A percentile compares a stretch with the other conserved stretches of the same genome.
Conservation (phyloP, 2,797 vertebrate species). For the Xenopus petersii region DNA sequence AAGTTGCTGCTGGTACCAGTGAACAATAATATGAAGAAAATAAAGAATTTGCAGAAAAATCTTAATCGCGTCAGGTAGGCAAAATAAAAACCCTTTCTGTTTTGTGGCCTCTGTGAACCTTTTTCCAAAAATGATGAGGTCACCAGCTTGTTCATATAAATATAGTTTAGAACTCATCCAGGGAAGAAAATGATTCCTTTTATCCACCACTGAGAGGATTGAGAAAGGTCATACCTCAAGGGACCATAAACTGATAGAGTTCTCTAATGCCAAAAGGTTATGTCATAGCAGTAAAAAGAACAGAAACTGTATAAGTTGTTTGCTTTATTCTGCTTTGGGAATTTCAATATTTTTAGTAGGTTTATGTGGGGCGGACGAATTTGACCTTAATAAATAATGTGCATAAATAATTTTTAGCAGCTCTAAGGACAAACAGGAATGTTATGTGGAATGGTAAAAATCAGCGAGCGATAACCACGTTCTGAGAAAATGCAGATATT, state of each 20-base stretch:
- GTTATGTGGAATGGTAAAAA: slow-evolving; percentile 9
- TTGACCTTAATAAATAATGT: slow-evolving; percentile 35
- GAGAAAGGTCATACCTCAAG: slow-evolving; percentile 45
- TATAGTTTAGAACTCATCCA: slow-evolving; percentile 45
- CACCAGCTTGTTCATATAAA: slow-evolving; percentile 39
- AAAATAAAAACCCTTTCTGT: slow-evolving; percentile 31
- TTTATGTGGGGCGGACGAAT: slow-evolving; percentile 21
- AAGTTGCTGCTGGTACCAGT: neutral
- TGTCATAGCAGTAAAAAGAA: slow-evolving; percentile 38
- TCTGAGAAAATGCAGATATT: too few relatives aligned
- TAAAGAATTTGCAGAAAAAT: slow-evolving; percentile 16
- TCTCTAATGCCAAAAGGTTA: slow-evolving; percentile 41
- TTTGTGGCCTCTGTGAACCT: slow-evolving; percentile 40
- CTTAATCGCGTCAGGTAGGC: slow-evolving; percentile 40
- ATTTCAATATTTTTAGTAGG: slow-evolving; percentile 23
- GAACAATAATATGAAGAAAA: slow-evolving; percentile 21
- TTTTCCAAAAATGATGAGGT: slow-evolving; percentile 36
- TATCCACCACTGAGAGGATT: slow-evolving; percentile 44
- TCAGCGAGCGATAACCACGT: neutral
- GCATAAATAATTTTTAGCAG: slow-evolving; percentile 15
- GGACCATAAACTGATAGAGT: slow-evolving; percentile 44
- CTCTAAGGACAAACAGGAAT: slow-evolving; percentile 8
- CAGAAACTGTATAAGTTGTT: slow-evolving; percentile 29
- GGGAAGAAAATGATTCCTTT: slow-evolving; percentile 43
- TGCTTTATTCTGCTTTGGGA: slow-evolving; percentile 15